Conservation (phyloP, 2,888 invertebrate species). For the Pachydiplax longipennis region DNA sequence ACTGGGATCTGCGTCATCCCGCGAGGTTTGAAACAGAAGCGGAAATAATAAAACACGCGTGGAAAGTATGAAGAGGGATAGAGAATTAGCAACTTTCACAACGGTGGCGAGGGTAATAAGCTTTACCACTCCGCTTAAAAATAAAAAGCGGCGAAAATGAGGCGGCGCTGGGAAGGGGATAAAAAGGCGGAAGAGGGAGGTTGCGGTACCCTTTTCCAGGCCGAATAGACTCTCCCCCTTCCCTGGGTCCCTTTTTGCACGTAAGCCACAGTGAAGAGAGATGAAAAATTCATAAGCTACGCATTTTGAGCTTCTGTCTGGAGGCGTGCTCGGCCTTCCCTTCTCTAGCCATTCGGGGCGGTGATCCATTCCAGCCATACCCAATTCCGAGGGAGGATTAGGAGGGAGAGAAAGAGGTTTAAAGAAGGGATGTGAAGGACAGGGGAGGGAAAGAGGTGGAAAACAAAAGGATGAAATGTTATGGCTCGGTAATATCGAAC, state of each 20-base stretch:
- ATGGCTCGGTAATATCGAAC: not conserved
- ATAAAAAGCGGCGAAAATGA: not conserved
- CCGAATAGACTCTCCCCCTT: not conserved
- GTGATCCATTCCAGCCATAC: conserved; percentile 49
- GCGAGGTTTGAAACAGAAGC: not conserved
- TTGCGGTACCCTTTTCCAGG: too few species aligned
- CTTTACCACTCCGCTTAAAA: not conserved
- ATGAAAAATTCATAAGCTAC: conserved; percentile 41
- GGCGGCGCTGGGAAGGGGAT: not conserved
- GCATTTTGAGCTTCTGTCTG: conserved; percentile 31
- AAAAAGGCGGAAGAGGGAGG: too few species aligned
- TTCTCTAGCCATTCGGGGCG: conserved; percentile 52
- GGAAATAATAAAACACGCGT: not conserved
- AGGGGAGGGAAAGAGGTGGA: conserved; percentile 46
- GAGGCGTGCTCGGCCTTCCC: not conserved
- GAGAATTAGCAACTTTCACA: conserved; percentile 7
- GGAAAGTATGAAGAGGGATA: not conserved
- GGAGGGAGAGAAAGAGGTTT: not conserved
- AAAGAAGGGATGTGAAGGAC: not conserved
- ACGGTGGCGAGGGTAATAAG: conserved; percentile 17
- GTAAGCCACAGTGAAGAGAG: conserved; percentile 23
- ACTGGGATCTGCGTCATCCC: not conserved
- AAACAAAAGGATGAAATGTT: conserved; percentile 44
- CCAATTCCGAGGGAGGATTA: conserved; percentile 11
- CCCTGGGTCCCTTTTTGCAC: not conserved